These are phyloP conservation scores for Drosophila obscura DNA, from an alignment of 1,140 invertebrate species.

Conservation along the genomic window DNA sequence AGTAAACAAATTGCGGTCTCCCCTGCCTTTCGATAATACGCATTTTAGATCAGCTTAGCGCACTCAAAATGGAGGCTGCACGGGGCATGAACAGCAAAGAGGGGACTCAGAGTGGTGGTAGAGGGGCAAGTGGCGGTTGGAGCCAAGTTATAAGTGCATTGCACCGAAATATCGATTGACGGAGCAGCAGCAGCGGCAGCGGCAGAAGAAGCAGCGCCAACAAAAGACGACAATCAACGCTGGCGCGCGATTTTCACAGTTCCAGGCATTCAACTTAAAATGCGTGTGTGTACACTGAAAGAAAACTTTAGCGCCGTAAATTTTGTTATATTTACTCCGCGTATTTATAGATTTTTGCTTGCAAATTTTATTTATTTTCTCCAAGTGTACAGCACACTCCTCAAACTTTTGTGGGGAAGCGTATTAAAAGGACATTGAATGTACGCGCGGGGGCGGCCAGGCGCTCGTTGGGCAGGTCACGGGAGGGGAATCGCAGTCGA, in stretches of 20 bases:
- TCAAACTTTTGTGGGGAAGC: constrained; percentile 30
- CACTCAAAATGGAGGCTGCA: constrained; percentile 30
- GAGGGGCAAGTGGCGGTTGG: background rate
- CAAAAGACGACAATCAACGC: constrained; percentile 70
- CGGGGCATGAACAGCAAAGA: background rate
- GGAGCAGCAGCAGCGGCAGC: constrained; percentile 45
- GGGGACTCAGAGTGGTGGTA: background rate
- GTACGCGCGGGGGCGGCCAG: constrained; percentile 39
- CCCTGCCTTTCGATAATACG: constrained; percentile 73
- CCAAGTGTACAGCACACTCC: constrained; percentile 25
- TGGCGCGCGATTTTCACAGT: constrained; percentile 19
- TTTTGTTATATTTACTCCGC: background rate
- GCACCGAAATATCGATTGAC: constrained; percentile 80
- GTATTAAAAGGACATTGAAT: constrained; percentile 76
- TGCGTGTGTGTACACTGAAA: constrained; percentile 52
- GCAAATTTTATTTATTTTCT: constrained; percentile 17
- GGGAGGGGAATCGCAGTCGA: constrained; percentile 11
- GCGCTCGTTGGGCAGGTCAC: background rate
- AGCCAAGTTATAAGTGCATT: constrained; percentile 75
- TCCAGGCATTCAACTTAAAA: constrained; percentile 57
- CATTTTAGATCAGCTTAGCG: constrained; percentile 53
- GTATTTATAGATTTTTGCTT: constrained; percentile 2
- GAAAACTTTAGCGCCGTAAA: background rate
- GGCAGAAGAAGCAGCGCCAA: constrained; percentile 21
- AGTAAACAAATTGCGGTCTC: constrained; percentile 76